Percentiles rank a stretch among this genome's conserved stretches.
Conservation (phyloP, 2,888 invertebrate species). For the Tanytarsus gracilentus region DNA sequence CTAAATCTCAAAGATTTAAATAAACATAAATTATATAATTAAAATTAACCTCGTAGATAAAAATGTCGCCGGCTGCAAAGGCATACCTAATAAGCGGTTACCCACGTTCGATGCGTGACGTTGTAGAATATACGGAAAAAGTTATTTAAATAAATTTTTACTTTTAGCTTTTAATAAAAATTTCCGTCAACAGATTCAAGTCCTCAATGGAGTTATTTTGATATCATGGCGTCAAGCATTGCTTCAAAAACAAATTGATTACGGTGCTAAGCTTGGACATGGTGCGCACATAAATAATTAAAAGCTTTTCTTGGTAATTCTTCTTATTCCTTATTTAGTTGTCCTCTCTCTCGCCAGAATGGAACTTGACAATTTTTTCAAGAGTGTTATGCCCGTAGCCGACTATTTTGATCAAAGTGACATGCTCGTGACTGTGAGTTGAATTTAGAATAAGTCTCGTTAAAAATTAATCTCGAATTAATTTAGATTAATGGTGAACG, state of each 20-base stretch:
- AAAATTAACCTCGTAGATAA: constrained; percentile 48
- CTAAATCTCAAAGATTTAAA: neutral
- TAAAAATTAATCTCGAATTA: constrained; percentile 3
- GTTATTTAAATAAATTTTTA: constrained; percentile 44
- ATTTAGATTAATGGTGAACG: constrained; percentile 76
- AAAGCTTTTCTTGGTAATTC: no score
- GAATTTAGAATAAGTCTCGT: neutral
- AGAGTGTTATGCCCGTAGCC: constrained; percentile 80
- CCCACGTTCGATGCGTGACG: constrained; percentile 84
- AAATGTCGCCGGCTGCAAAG: constrained; percentile 82
- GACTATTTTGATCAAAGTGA: constrained; percentile 85
- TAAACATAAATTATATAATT: neutral
- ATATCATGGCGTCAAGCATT: constrained; percentile 82
- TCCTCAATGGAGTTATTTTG: constrained; percentile 74
- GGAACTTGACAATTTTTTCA: constrained; percentile 83
- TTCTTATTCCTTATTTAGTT: constrained; percentile 33
- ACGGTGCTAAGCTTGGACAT: constrained; percentile 80
- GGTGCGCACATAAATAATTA: neutral
- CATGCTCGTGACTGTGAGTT: constrained; percentile 57
- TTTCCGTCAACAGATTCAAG: constrained; percentile 60
- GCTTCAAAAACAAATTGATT: constrained; percentile 80
- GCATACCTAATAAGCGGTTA: constrained; percentile 83
- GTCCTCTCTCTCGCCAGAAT: constrained; percentile 73
- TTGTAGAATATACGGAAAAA: constrained; percentile 86
- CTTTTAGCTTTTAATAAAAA: neutral